phyloP scores from a whole-genome alignment of 2,797 vertebrate species.

The Danio jaintianensis region DNA sequence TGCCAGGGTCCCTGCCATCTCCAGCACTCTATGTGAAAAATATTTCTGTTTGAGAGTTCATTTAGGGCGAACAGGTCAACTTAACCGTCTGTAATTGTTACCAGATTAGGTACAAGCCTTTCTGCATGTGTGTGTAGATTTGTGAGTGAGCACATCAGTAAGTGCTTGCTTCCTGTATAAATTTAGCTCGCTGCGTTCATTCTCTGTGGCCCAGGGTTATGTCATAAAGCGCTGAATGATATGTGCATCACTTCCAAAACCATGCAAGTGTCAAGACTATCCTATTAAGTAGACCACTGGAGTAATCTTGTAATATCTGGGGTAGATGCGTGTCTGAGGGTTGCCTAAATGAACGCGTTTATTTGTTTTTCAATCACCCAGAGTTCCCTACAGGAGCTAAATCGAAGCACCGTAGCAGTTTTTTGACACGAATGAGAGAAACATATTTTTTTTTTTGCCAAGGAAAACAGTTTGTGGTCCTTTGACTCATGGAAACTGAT shows the following conservation, averaged over 20 bases:
- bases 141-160: slow-evolving; percentile 84
- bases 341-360: slow-evolving; percentile 56
- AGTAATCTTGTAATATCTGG: slow-evolving; percentile 56
- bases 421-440: slow-evolving; percentile 28
- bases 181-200: slow-evolving; percentile 87
- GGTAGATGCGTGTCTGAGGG: slow-evolving; percentile 59
- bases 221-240: slow-evolving; percentile 74
- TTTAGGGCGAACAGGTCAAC: slow-evolving; percentile 91
- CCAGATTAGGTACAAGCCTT: slow-evolving; percentile 88
- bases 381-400: slow-evolving; percentile 61
- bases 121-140: slow-evolving; percentile 72
- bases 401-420: slow-evolving; percentile 57
- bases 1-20: slow-evolving; percentile 80
- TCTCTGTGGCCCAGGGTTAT: slow-evolving; percentile 84
- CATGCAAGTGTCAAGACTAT: slow-evolving; percentile 25
- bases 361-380: slow-evolving; percentile 62
- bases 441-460: slow-evolving; percentile 66
- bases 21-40: slow-evolving; percentile 86
- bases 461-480: slow-evolving; percentile 64
- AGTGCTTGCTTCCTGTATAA: slow-evolving; percentile 94
- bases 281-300: slow-evolving; percentile 53
- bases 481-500: slow-evolving; percentile 67
- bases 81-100: slow-evolving; percentile 95
- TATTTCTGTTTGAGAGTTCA: slow-evolving; percentile 90
- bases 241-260: slow-evolving; percentile 52